Evolutionary conservation across 1,140 invertebrate species (phyloP), one percentile per base, ranked within the genome.

Genomic region (Scylla paramamosain): DNA sequence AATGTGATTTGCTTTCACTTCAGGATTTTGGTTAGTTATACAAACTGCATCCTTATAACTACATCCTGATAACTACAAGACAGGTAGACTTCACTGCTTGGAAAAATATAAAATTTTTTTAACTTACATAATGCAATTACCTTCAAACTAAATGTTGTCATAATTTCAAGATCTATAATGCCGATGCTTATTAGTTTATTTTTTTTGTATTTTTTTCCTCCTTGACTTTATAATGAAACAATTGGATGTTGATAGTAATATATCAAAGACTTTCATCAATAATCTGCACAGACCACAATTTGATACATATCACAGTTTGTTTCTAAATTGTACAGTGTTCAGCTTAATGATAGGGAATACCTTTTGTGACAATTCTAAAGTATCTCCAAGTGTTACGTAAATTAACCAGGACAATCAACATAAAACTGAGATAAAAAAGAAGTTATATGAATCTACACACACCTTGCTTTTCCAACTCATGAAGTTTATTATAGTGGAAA

Each of bases 271-370:
- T 28, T 48, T 93, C 28, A 45, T 86, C 20, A n/a, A 46, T 20
- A 86, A 86, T 46, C 84, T 84, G 82, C 77, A 86, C 67, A 93
- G 39, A 93, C 67, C 77, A 93, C 45, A 93, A 39, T 84, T 87
- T 83, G 52, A 89, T 94, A 92, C 45, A 48, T 94, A 94, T 94
- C 93, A 94, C 93, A 94, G 93, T 94, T 94, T 94, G 93, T 94
- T 94, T 94, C 93, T 88, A 87, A 46, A 94, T 94, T 94, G 93
- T 94, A 94, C 93, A 94, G 46, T 87, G 59, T 46, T 83, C 31
- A 83, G 59, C 82, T 82, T 84, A 83, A 39, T 39, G 31, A 83
- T 45, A 84, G 29, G 52, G 46, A 48, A 77, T 45, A 84, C 83
- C 29, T 52, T 48, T 20, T 39, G 67, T 84, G 46, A 84, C 39